phyloP scores from a whole-genome alignment of 2,888 invertebrate species.

The Erebia ligea region DNA sequence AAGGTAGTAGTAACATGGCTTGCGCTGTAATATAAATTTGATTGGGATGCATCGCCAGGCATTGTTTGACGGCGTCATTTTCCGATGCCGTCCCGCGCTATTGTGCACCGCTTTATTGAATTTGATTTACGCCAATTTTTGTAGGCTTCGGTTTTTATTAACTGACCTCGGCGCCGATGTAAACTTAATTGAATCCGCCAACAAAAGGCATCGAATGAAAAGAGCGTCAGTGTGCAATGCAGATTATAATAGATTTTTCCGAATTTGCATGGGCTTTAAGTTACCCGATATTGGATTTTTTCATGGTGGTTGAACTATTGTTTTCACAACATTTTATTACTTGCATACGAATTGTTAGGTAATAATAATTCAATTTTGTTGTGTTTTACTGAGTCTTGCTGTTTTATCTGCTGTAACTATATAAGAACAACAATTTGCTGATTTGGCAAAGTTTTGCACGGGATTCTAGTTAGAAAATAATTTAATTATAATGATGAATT shows the following conservation, averaged over 20 bases:
- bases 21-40: slow-evolving; percentile 48
- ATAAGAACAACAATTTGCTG: no score
- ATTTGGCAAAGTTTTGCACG: no score
- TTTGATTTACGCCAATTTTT: slow-evolving; percentile 82
- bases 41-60: slow-evolving; percentile 50
- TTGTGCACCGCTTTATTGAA: slow-evolving; percentile 79
- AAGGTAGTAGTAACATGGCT: slow-evolving; percentile 10
- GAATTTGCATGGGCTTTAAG: slow-evolving; percentile 78
- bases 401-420: no score
- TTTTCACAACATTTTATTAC: slow-evolving; percentile 54
- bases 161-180: slow-evolving; percentile 82
- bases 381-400: background rate
- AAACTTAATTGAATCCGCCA: slow-evolving; percentile 82
- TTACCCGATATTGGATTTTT: slow-evolving; percentile 75
- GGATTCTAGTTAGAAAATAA: no score
- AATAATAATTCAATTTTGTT: slow-evolving; percentile 32
- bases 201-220: slow-evolving; percentile 81
- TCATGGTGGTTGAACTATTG: slow-evolving; percentile 67
- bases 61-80: slow-evolving; percentile 69
- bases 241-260: slow-evolving; percentile 81
- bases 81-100: slow-evolving; percentile 62
- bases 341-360: slow-evolving; percentile 45
- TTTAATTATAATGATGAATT: no score
- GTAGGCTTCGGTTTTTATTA: slow-evolving; percentile 81
- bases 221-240: slow-evolving; percentile 81